Base-by-base conservation (phyloP, 2,888 invertebrate species). In the Thyatira batis region DNA sequence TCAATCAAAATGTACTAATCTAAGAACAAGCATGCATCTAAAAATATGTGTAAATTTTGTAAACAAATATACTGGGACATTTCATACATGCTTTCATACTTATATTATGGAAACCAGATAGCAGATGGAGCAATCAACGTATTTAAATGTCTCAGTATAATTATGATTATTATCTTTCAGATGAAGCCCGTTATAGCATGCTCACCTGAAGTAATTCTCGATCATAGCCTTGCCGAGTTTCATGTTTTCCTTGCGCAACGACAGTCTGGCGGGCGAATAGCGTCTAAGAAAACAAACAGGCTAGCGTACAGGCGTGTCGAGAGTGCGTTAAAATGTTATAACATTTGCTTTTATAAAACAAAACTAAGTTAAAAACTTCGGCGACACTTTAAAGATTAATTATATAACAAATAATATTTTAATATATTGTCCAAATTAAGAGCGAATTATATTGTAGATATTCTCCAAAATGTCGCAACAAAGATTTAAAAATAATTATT, bases 221-320 rank as follows among this genome's bases (percentile, higher is more conserved):
- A 96, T 94, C 84, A 96, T 93, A 84, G 95, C 95, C 82, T 95
- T 94, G 73, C 95, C 94, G 80, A 95, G 93, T 93, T 95, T 95
- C 92, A 96, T 94, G 87, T 96, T 95, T 73, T 94, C 94, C 93
- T 96, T 96, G 87, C 95, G 94, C 87, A 96, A 94, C 84, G 96
- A 96, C 89, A 96, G 93, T 88, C 96, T 93, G 92, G 94, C 95
- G 78, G 96, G 95, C 92, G 96, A 96, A 94, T 95, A 96, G 92
- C 96, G 96, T 94, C 96, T 96, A 95, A 80, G 83, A 84, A 87
- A 88, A 89, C 82, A 89, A 86, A 89, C 82, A 77, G 71, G 78
- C 89, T 85, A 87, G 86, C 87, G 78, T 78, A 83, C 78, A 84
- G 67, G 68, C 73, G 69, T 74, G 68, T 66, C 46, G 60, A 61